These are phyloP conservation scores for Rhagium mordax DNA, from an alignment of 2,888 invertebrate species.

Conservation along the genomic window DNA sequence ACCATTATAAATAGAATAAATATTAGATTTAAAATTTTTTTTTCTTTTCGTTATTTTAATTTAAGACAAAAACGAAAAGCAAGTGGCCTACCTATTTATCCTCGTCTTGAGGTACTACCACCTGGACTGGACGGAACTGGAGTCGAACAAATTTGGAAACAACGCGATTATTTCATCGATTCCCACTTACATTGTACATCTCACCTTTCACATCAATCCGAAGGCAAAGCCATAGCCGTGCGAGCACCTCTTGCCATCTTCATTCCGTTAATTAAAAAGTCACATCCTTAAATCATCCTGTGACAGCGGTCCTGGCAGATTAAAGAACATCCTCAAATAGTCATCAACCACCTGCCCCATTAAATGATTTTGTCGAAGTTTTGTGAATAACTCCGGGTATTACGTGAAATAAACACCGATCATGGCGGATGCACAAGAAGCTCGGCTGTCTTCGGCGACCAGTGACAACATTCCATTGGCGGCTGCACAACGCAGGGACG, in stretches of 20 bases:
- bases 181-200: neutral
- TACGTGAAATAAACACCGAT: slow-evolving; percentile 36
- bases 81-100: neutral
- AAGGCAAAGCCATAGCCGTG: neutral
- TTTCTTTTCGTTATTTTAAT: too few relatives aligned
- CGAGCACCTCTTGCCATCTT: slow-evolving; percentile 29
- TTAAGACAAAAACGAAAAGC: too few relatives aligned
- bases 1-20: too few relatives aligned
- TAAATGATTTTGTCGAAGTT: slow-evolving; percentile 33
- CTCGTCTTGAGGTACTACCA: neutral
- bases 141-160: neutral
- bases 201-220: neutral
- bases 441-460: slow-evolving; percentile 62
- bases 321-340: slow-evolving; percentile 33
- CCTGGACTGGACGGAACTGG: too few relatives aligned
- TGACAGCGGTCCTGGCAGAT: slow-evolving; percentile 24
- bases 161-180: neutral
- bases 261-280: slow-evolving; percentile 41
- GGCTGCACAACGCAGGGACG: slow-evolving; percentile 39
- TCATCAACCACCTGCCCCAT: slow-evolving; percentile 36
- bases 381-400: slow-evolving; percentile 25
- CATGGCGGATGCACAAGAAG: slow-evolving; percentile 52
- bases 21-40: too few relatives aligned
- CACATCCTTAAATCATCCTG: slow-evolving; percentile 35
- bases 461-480: slow-evolving; percentile 67